Percentiles rank a stretch among this genome's conserved stretches.
These are phyloP conservation scores for Clarias gariepinus DNA, from an alignment of 2,113 vertebrate genomes.

Conservation along the genomic window DNA sequence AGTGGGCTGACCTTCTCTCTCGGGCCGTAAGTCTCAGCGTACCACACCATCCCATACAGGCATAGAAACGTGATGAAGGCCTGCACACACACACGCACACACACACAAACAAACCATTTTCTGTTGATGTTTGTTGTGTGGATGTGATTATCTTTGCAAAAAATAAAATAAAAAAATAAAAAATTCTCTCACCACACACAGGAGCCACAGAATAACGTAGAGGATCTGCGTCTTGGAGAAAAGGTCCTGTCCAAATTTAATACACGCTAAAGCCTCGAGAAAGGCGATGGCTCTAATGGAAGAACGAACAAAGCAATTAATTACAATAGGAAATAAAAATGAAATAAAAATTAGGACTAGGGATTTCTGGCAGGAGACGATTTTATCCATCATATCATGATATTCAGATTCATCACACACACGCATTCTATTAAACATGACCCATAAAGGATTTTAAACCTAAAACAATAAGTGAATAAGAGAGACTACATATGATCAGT, in stretches of 20 bases:
- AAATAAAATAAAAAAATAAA: not conserved
- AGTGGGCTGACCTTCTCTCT: conserved; percentile 79
- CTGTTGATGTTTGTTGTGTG: not conserved
- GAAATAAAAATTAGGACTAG: not conserved
- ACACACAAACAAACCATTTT: conserved; percentile 30
- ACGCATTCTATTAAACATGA: not conserved
- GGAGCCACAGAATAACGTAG: conserved; percentile 93
- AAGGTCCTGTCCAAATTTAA: conserved; percentile 97
- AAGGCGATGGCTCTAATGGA: conserved; percentile 88
- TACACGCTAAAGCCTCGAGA: conserved; percentile 93
- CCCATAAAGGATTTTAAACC: not conserved
- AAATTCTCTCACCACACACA: conserved; percentile 88
- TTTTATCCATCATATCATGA: not conserved
- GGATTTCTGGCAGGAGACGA: not conserved
- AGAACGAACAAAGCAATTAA: not conserved
- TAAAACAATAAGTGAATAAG: not conserved
- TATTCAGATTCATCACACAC: not conserved
- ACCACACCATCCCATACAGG: conserved; percentile 95
- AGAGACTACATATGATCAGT: not conserved
- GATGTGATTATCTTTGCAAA: not conserved
- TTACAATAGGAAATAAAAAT: not conserved
- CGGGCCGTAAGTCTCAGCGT: conserved; percentile 85
- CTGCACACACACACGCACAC: conserved; percentile 65
- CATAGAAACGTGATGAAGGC: conserved; percentile 95
- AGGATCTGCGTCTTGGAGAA: conserved; percentile 96